Evolutionary conservation across 2,113 vertebrate species (phyloP).

Genomic region (Tetrao urogallus): DNA sequence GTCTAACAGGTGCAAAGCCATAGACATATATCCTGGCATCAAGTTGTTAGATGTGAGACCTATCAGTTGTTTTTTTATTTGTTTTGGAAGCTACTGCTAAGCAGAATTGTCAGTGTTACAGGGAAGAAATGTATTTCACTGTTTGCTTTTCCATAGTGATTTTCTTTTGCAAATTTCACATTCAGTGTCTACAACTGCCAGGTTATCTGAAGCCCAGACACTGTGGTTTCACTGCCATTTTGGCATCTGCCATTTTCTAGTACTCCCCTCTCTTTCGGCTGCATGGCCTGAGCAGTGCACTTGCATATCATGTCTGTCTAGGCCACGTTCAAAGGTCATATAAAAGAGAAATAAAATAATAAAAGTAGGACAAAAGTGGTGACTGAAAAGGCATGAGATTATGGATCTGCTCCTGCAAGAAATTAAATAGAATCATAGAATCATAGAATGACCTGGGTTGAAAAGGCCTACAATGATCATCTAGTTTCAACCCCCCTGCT

Average conservation of each 20-base stretch:
- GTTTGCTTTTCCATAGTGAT: neutral
- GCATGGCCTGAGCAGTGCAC: fast-evolving
- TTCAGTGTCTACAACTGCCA: neutral
- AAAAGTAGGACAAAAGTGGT: neutral
- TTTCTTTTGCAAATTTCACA: neutral
- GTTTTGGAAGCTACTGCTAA: neutral
- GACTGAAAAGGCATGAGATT: neutral
- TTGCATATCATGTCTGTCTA: neutral
- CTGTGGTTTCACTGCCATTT: neutral
- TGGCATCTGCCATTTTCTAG: neutral
- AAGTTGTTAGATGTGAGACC: neutral
- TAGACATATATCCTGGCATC: neutral
- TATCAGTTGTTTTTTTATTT: neutral
- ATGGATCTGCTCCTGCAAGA: neutral
- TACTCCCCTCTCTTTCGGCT: neutral
- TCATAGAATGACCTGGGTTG: too few species aligned
- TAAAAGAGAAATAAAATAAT: neutral
- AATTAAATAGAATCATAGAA: neutral
- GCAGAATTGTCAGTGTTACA: fast-evolving
- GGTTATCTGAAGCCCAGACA: neutral
- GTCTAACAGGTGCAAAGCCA: neutral
- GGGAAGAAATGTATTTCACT: neutral
- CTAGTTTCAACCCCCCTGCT: too few species aligned
- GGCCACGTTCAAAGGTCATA: neutral
- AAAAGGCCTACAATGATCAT: too few species aligned